Evolutionary conservation across 2,113 vertebrate genomes (phyloP), one percentile per base, ranked within the genome.

Genomic region (Nasalis larvatus): DNA sequence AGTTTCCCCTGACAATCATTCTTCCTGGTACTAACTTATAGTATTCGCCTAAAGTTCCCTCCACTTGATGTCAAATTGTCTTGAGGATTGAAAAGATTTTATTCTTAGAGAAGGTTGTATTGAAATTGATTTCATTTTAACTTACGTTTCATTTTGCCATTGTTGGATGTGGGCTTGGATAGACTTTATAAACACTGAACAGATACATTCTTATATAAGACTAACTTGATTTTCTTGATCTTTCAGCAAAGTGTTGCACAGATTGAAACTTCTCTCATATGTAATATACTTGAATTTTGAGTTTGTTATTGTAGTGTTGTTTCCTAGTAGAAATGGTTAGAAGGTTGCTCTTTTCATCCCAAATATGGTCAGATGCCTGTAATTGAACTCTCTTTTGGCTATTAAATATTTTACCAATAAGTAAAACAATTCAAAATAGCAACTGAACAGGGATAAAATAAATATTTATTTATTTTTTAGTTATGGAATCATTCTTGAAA

Each of bases 151-250:
- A 76, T 90, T 84, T 80, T 97, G 42, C 16, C 35, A 16, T 73
- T 88, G 82, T 89, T 86, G 95, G 87, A 92, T n/a, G 76, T 92
- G 25, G 37, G 37, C 40, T 60, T 94, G 81, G 94, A 80, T 77
- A 32, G 66, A 47, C 30, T 95, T 89, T 84, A 49, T 40, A 66
- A 71, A 74, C 9, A 13, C 27, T 68, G 35, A 96, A 60, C 58
- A 83, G 87, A 87, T 40, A 83, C 52, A 80, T 54, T 86, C 32
- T 54, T 78, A 60, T 8, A 2, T 89, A 92, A 60, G 23, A 30
- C 47, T 27, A 40, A 56, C 12, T 80, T 89, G 52, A 90, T 89
- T 87, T 89, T 80, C 8, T 37, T 89, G 45, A 45, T 88, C 27
- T 90, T 90, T 83, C n/a, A 42, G 52, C 21, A 86, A 92, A 96